A percentile compares a stretch with the other conserved stretches of the same genome.
phyloP scores from a whole-genome alignment of 2,797 vertebrate genomes.

The Lithobates sylvaticus region DNA sequence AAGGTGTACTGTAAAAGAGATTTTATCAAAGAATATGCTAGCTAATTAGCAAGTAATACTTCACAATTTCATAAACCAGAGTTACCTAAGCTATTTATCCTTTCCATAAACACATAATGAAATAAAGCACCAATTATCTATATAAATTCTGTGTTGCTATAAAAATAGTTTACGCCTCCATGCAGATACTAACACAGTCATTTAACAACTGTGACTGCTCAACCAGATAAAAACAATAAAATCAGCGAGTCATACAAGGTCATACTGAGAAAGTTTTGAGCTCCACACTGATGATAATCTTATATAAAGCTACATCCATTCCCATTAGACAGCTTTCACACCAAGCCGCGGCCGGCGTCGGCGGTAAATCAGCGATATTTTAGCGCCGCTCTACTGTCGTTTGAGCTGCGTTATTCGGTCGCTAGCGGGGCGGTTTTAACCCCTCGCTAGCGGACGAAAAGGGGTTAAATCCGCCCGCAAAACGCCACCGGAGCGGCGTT shows the following conservation, averaged over 20 bases:
- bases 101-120: not conserved
- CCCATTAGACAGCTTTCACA: no score
- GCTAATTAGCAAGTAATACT: not conserved
- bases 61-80: not conserved
- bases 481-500: no score
- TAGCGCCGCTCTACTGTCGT: no score
- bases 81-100: not conserved
- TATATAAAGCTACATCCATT: not conserved
- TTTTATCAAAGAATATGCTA: not conserved
- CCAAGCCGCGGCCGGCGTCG: no score
- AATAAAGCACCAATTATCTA: not conserved
- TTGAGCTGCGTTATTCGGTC: no score
- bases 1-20: not conserved
- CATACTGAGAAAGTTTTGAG: not conserved
- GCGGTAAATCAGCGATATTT: no score
- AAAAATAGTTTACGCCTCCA: not conserved
- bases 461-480: no score
- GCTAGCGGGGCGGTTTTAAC: no score
- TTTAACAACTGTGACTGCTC: not conserved
- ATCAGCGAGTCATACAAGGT: not conserved
- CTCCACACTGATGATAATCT: not conserved
- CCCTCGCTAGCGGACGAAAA: no score
- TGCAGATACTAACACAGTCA: not conserved
- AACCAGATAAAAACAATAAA: constrained; percentile 1
- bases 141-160: constrained; percentile 3